Evolutionary conservation across 1,140 invertebrate genomes (phyloP), one percentile per base, ranked within the genome.

Genomic region (Matsumurasca onukii): DNA sequence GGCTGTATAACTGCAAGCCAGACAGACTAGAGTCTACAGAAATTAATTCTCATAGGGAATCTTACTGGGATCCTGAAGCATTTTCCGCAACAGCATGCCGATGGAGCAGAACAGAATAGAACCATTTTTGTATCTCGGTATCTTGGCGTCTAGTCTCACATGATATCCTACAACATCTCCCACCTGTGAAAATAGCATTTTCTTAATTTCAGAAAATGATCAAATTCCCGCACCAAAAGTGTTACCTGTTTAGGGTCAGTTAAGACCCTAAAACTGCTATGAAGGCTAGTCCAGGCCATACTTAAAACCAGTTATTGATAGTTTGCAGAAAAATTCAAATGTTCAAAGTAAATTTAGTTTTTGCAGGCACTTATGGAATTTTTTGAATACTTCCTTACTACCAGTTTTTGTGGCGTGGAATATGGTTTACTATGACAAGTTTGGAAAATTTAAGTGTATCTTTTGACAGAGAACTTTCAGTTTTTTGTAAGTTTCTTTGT

Each of bases 41-140:
- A 61, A 61, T 3, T 27, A 61, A 61, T 20, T 12, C n/a, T 12
- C 39, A 9, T 24, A n/a, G n/a, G n/a, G 61, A 13, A 15, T 29
- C 25, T 61, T 65, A 72, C 71, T 65, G 22, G 90, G 88, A 80
- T 92, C 87, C 1, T 77, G 76, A 80, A 92, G 88, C 74, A 93
- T 81, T 51, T 86, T 84, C 75, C 89, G 84, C 52, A 93, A 75
- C 17, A 94, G 75, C 52, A 93, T 84, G 9, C 89, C 92, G 3
- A 89, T 92, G 0, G 91, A 93, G 75, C 93, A 95, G 78, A 91
- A 97, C 55, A 91, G 78, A 66, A 98, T 91, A 31, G 88, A 89
- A 12, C 91, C 95, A 31, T 22, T 31, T 67, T 85, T 82, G 0
- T 85, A 62, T 31, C 51, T 57, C 0, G 73, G 73, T 15, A 71